Evolutionary conservation across 2,113 vertebrate genomes (phyloP), one percentile per base, ranked within the genome.

Genomic region (Trogon surrucura): DNA sequence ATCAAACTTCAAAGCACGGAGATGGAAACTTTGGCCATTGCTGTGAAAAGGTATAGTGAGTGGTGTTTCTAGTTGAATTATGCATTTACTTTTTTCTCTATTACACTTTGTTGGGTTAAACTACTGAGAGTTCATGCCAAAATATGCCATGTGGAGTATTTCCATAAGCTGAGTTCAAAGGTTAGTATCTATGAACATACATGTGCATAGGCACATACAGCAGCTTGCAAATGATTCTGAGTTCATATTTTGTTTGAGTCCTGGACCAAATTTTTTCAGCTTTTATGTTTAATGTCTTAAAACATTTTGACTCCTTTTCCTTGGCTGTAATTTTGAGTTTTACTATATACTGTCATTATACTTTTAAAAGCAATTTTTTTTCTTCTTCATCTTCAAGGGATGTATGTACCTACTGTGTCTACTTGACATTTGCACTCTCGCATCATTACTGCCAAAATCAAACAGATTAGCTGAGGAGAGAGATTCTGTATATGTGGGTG

Each of bases 21-120:
- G 92, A 99, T 99, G 99, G 99, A 99, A 95, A 99, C 98, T 95
- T 96, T 99, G 96, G 99, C 99, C 3, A 97, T 99, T 2, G 98
- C 99, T 2, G 99, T 99, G 38, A 99, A 99, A 98, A 99, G 99
- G 99, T 99, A 98, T 23, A 67, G 45, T 60, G 23, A 69, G 38
- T 70, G 14, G 7, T 70, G 25, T 73, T 86, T 47, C n/a, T 83
- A 30, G 27, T 81, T 88, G n/a, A 56, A 7, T 70, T 85, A 36
- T 9, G 7, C 19, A 45, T 15, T 77, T 93, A 32, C 7, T 74
- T 74, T 73, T 82, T 36, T 16, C 10, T 62, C 17, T 83, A 1
- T 81, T 3, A 4, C 8, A 6, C 8, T 41, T 41, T 7, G 9
- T 77, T 56, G 21, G 25, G 34, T 79, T 79, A 45, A 45, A 64